phyloP scores from a whole-genome alignment of 1,140 invertebrate genomes.

The Stenopsyche tienmushanensis region DNA sequence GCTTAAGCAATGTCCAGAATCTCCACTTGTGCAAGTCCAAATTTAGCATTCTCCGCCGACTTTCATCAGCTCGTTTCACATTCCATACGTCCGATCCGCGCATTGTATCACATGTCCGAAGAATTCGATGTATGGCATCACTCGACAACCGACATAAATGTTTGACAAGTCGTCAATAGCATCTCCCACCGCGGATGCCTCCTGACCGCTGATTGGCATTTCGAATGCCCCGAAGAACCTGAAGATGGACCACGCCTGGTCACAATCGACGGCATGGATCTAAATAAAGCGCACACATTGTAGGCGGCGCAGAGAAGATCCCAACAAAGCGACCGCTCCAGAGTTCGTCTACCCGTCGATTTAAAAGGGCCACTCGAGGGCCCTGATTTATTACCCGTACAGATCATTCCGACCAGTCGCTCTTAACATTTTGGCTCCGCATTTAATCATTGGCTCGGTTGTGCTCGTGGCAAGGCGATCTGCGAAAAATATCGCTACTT shows the following conservation, averaged over 20 bases:
- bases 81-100: too few species aligned
- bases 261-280: not conserved
- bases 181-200: not conserved
- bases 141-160: too few species aligned
- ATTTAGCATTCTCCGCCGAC: too few species aligned
- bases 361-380: slow-evolving; percentile 35
- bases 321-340: slow-evolving; percentile 27
- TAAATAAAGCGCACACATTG: not conserved
- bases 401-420: slow-evolving; percentile 26
- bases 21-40: too few species aligned
- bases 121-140: too few species aligned
- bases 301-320: too few species aligned
- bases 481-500: not conserved
- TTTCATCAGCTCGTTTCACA: too few species aligned
- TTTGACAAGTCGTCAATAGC: too few species aligned
- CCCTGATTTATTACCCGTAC: slow-evolving; percentile 39
- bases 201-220: not conserved
- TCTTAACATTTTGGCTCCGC: slow-evolving; percentile 14
- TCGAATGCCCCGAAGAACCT: not conserved
- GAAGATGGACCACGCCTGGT: not conserved
- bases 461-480: not conserved
- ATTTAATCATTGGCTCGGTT: not conserved
- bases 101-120: too few species aligned
- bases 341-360: slow-evolving; percentile 36
- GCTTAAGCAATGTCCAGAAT: too few species aligned